Percentiles rank a stretch among this genome's conserved stretches.
These are phyloP conservation scores for Nemotelus pantherinus DNA, from an alignment of 2,888 invertebrate genomes.

Conservation along the genomic window DNA sequence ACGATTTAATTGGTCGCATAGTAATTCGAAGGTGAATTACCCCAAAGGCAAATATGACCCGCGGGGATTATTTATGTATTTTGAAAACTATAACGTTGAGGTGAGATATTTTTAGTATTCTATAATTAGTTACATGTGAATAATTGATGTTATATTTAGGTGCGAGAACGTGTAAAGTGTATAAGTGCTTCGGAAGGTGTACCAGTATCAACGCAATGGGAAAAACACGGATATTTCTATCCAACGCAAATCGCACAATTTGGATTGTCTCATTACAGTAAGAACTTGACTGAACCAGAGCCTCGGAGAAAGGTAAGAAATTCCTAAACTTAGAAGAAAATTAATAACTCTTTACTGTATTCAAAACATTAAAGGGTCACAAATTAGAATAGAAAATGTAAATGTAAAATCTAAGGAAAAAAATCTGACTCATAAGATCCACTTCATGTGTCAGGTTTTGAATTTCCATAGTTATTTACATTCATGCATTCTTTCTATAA, in stretches of 20 bases:
- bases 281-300: slow-evolving; percentile 87
- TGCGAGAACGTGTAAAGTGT: slow-evolving; percentile 94
- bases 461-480: no score
- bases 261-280: slow-evolving; percentile 96
- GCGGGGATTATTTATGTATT: slow-evolving; percentile 92
- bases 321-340: background rate
- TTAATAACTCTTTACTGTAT: background rate
- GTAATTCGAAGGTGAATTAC: slow-evolving; percentile 89
- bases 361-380: background rate
- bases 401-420: background rate
- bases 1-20: slow-evolving; percentile 94
- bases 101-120: slow-evolving; percentile 58
- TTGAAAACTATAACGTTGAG: slow-evolving; percentile 98
- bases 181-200: slow-evolving; percentile 94
- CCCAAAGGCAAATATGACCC: slow-evolving; percentile 91
- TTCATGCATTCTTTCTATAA: no score
- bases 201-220: slow-evolving; percentile 97
- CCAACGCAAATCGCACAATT: slow-evolving; percentile 99
- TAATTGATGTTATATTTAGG: slow-evolving; percentile 51
- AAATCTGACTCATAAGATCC: background rate
- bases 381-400: background rate
- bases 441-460: background rate
- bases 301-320: slow-evolving; percentile 71
- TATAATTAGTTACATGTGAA: slow-evolving; percentile 26
- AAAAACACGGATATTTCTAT: slow-evolving; percentile 93